Conservation (phyloP, 2,797 vertebrate species). For the Lithobates pipiens region DNA sequence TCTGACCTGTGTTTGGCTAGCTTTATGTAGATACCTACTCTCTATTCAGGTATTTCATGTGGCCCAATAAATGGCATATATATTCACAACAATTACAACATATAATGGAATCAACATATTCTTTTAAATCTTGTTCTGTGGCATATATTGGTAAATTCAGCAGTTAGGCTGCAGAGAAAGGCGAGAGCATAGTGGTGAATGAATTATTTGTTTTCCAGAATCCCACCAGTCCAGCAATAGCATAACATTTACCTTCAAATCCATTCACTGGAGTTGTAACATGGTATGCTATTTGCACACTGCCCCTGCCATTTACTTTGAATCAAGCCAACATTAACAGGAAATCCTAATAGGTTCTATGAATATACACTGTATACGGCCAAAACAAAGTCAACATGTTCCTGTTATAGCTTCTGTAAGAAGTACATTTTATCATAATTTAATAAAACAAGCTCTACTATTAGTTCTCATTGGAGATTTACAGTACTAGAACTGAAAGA, state of each 20-base stretch:
- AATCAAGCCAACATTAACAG: constrained; percentile 32
- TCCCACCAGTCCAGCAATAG: background rate
- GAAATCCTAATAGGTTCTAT: constrained; percentile 31
- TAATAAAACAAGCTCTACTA: no score
- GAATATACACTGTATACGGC: constrained; percentile 17
- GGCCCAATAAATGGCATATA: no score
- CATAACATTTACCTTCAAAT: constrained; percentile 44
- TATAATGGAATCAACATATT: no score
- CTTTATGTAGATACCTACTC: no score
- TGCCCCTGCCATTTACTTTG: constrained; percentile 41
- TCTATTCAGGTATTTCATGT: no score
- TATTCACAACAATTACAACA: no score
- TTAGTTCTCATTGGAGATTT: no score
- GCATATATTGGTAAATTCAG: background rate
- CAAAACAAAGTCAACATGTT: background rate
- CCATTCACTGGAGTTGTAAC: constrained; percentile 33
- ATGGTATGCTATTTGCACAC: constrained; percentile 43
- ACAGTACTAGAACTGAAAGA: no score
- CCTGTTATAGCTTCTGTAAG: background rate
- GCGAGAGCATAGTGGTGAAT: constrained; percentile 5
- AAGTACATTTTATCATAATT: background rate
- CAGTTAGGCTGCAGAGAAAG: background rate
- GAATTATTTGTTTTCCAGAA: constrained; percentile 32
- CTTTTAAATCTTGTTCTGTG: no score
- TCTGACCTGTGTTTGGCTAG: no score